A percentile compares a stretch with the other conserved stretches of the same genome.
Conservation (phyloP, 2,888 invertebrate species). For the Apotomis capreana region DNA sequence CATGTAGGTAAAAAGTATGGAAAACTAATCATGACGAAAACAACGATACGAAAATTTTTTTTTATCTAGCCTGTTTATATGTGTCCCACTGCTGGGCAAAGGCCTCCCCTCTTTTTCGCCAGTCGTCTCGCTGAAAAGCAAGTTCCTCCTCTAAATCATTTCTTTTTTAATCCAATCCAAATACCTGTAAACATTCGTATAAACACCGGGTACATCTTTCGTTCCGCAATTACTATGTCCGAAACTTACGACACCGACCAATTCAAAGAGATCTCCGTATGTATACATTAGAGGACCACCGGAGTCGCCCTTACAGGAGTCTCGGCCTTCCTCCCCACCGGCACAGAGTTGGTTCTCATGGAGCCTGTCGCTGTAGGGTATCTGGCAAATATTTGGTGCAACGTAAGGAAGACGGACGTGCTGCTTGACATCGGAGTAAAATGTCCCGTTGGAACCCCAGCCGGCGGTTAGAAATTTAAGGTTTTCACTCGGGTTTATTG, state of each 20-base stretch:
- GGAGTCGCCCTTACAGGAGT: constrained; percentile 83
- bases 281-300: constrained; percentile 82
- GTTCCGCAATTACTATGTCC: constrained; percentile 69
- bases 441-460: constrained; percentile 71
- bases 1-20: too few relatives aligned
- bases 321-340: constrained; percentile 49
- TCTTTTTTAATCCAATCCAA: constrained; percentile 68
- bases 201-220: constrained; percentile 69
- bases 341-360: constrained; percentile 52
- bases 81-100: too few relatives aligned
- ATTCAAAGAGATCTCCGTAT: constrained; percentile 45
- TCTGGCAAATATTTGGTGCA: constrained; percentile 42
- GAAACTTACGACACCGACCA: constrained; percentile 74
- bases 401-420: constrained; percentile 50
- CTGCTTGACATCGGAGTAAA: constrained; percentile 56
- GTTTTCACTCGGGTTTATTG: constrained; percentile 2
- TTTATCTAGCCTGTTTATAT: too few relatives aligned
- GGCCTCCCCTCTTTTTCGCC: too few relatives aligned
- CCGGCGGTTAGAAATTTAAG: constrained; percentile 63
- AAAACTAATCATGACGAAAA: too few relatives aligned
- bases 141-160: constrained; percentile 41
- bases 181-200: constrained; percentile 71
- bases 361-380: not conserved
- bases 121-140: too few relatives aligned
- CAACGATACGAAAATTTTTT: too few relatives aligned